Base-by-base conservation (phyloP, 2,113 vertebrate species). In the Copsychus sechellarum region DNA sequence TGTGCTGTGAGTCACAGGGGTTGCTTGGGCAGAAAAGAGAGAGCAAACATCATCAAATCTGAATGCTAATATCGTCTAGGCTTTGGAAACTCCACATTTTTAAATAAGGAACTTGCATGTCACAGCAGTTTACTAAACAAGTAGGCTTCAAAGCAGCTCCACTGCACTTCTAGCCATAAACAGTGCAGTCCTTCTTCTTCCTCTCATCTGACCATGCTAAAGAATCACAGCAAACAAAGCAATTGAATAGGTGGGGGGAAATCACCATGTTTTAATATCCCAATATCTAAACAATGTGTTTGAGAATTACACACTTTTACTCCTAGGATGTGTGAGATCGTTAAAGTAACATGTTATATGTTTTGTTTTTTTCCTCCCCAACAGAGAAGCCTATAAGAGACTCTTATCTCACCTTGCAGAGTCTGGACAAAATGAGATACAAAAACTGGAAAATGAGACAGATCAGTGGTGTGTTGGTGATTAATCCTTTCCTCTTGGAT, bases 371-470 rank as follows among this genome's bases (percentile, higher is more conserved):
- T 61, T 34, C 6, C 5, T 72, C 72, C 88, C 70, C 43, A 88
- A 98, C 98, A 99, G 99, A 97, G 98, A 98, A 80, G 97, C 98
- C 40, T 99, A 99, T 91, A 98, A 97, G 96, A 98, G 98, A 97
- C 97, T 99, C 97, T 97, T 99, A 97, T 97, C 97, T 94, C 97
- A 97, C 87, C 98, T 99, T 20, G 96, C 98, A 96, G 98, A 99
- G 64, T 95, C 97, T 94, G 99, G 99, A 87, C 98, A 98, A 97
- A 98, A 97, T n/a, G 99, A 99, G 97, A 98, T 99, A 69, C 96
- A 97, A 96, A 98, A 97, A 66, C 97, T 99, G 96, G 98, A 99
- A 96, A 97, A 95, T 21, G 98, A 99, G 58, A 97, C 83, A 96
- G 64, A 48, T 81, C 97, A 94, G 86, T 81, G 62, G 54, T 18